Evolutionary conservation across 2,888 invertebrate genomes (phyloP).

Genomic region (Cylindroiulus punctatus): DNA sequence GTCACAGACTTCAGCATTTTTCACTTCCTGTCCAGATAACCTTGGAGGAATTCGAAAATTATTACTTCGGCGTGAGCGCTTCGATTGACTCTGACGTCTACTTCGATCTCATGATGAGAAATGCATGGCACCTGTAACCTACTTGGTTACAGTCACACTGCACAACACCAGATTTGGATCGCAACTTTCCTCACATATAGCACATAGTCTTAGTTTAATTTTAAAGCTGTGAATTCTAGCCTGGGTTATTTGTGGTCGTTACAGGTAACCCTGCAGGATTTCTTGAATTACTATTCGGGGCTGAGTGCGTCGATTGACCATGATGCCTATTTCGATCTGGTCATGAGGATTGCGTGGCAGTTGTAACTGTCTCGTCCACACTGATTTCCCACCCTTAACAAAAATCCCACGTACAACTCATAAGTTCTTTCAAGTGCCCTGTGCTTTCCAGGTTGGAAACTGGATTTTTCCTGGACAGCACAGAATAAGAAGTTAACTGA

Average conservation of each 20-base stretch:
- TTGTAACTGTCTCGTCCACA: conserved; percentile 44
- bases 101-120: conserved; percentile 70
- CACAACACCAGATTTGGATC: conserved; percentile 25
- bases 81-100: conserved; percentile 69
- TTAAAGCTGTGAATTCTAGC: background rate
- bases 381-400: background rate
- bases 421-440: background rate
- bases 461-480: background rate
- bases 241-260: background rate
- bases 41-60: conserved; percentile 68
- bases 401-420: background rate
- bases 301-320: conserved; percentile 69
- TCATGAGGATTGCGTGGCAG: conserved; percentile 69
- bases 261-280: conserved; percentile 68
- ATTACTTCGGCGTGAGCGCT: conserved; percentile 69
- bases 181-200: background rate
- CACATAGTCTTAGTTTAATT: background rate
- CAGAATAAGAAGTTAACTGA: too few relatives aligned
- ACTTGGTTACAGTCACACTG: background rate
- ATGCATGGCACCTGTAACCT: conserved; percentile 65
- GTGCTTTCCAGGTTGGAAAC: background rate
- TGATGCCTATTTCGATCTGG: conserved; percentile 69
- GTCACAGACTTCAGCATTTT: background rate
- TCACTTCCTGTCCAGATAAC: conserved; percentile 64
- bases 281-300: conserved; percentile 68